Percentiles rank a stretch among this genome's conserved stretches.
phyloP scores from a whole-genome alignment of 2,797 vertebrate species.

The Monodelphis domestica region DNA sequence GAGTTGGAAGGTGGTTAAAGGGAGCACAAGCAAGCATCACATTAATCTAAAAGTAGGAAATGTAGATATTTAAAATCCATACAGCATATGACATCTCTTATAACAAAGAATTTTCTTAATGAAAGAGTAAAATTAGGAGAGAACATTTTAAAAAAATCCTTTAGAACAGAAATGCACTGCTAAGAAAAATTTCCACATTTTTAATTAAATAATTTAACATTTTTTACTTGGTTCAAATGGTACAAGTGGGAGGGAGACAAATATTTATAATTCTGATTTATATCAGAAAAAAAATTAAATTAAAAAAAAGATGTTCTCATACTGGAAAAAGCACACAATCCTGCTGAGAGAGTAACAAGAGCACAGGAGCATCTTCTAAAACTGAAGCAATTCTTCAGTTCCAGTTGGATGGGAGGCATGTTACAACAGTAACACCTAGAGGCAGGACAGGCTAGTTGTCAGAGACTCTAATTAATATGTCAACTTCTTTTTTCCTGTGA shows the following conservation, averaged over 20 bases:
- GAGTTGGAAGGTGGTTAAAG: neutral
- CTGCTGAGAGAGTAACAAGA: neutral
- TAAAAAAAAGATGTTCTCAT: neutral
- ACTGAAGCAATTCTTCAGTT: too few species aligned
- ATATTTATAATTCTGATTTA: neutral
- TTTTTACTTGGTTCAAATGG: too few species aligned
- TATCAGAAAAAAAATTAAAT: neutral
- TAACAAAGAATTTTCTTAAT: too few species aligned
- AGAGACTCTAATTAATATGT: neutral
- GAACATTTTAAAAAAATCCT: too few species aligned
- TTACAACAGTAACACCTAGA: neutral
- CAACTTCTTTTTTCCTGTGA: neutral
- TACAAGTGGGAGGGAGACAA: neutral
- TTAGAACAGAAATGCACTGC: neutral
- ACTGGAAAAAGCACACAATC: neutral
- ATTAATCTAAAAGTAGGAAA: conserved; percentile 73
- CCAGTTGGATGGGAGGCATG: neutral
- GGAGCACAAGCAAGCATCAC: conserved; percentile 63
- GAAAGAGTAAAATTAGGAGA: too few species aligned
- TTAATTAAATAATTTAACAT: too few species aligned
- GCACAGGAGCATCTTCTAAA: too few species aligned
- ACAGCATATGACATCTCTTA: conserved; percentile 77
- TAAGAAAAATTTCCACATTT: neutral
- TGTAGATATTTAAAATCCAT: conserved; percentile 82
- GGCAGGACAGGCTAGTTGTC: neutral